Percentiles rank a stretch among this genome's conserved stretches.
These are phyloP conservation scores for Recurvirostra avosetta DNA, from an alignment of 2,113 vertebrate genomes.

Conservation along the genomic window DNA sequence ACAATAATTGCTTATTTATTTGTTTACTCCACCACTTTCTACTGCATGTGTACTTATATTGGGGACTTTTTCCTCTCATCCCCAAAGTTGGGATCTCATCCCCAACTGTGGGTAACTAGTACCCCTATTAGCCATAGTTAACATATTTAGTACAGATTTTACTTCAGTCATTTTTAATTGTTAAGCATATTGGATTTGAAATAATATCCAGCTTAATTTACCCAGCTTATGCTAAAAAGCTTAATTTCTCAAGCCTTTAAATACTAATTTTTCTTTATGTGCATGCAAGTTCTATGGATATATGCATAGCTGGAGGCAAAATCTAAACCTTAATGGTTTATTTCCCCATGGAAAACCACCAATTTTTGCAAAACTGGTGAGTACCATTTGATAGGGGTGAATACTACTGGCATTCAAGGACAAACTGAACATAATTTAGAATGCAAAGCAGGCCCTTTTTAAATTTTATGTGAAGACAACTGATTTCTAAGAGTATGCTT, in stretches of 20 bases:
- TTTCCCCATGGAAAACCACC: neutral
- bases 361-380: neutral
- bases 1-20: neutral
- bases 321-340: neutral
- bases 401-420: neutral
- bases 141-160: neutral
- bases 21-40: neutral
- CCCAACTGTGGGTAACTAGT: neutral
- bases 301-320: neutral
- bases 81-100: neutral
- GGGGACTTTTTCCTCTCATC: neutral
- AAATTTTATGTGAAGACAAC: neutral
- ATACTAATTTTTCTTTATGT: neutral
- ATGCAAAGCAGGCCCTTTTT: neutral
- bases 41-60: neutral
- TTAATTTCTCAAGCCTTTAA: neutral
- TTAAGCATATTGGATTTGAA: neutral
- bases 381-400: neutral
- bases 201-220: neutral
- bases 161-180: neutral
- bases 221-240: neutral
- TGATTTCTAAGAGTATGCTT: neutral
- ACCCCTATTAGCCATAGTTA: neutral
- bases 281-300: neutral
- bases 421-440: neutral